Conservation (phyloP, 2,888 invertebrate species). For the Torymus texanus region DNA sequence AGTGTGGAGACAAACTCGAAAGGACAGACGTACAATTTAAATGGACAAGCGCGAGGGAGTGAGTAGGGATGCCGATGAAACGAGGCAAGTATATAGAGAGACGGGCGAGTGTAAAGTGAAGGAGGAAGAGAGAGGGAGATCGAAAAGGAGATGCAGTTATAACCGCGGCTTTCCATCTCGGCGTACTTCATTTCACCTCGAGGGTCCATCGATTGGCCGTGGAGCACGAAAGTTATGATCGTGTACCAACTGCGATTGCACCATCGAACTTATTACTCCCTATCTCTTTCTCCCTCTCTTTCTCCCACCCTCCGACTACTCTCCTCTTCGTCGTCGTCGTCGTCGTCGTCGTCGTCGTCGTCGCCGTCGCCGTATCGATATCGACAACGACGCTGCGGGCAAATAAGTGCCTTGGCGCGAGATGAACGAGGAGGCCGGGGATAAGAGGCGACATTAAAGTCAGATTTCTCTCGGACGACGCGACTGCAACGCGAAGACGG, state of each 20-base stretch:
- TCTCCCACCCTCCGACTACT: neutral
- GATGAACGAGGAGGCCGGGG: constrained; percentile 37
- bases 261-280: constrained; percentile 46
- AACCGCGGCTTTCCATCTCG: constrained; percentile 35
- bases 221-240: constrained; percentile 50
- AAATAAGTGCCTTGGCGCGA: constrained; percentile 30
- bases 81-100: constrained; percentile 2
- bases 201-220: constrained; percentile 42
- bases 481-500: neutral
- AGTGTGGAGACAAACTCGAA: constrained; percentile 13
- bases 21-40: constrained; percentile 31
- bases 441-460: constrained; percentile 51
- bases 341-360: constrained; percentile 14
- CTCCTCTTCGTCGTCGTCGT: neutral
- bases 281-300: constrained; percentile 19
- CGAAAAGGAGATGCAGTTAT: constrained; percentile 46
- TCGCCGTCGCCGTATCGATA: constrained; percentile 37
- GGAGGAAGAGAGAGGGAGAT: constrained; percentile 4
- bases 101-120: constrained; percentile 4
- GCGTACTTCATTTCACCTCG: constrained; percentile 45
- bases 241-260: constrained; percentile 44
- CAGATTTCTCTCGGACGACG: constrained; percentile 36
- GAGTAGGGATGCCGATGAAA: constrained; percentile 15
- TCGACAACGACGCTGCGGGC: constrained; percentile 37
- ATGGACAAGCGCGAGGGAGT: neutral